A percentile compares a stretch with the other conserved stretches of the same genome.
Conservation (phyloP, 2,113 vertebrate species). For the Marcusenius ussheri region DNA sequence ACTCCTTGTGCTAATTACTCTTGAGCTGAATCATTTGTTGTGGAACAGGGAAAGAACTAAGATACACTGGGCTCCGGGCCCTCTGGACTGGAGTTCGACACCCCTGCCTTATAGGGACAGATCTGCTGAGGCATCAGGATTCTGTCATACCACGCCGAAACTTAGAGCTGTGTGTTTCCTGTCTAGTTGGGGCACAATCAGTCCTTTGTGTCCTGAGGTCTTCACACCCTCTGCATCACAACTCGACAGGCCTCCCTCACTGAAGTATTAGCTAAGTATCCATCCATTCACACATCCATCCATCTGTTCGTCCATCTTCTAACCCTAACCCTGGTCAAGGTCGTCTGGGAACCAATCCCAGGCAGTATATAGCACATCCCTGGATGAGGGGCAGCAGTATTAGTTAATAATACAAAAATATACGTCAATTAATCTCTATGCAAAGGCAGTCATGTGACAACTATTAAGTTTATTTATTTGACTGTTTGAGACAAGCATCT, state of each 20-base stretch:
- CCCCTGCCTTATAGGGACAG: neutral
- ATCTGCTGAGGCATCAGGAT: neutral
- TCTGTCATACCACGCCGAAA: neutral
- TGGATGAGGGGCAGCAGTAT: slow-evolving; percentile 26
- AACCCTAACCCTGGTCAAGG: neutral
- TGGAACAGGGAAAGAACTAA: too few relatives aligned
- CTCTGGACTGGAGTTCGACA: too few relatives aligned
- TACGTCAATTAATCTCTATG: slow-evolving; percentile 49
- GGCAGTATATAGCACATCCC: neutral
- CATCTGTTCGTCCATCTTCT: neutral
- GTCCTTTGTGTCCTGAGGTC: neutral
- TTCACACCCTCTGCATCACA: neutral
- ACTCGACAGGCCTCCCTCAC: neutral
- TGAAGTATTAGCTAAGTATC: neutral
- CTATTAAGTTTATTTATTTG: neutral
- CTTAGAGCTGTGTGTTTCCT: neutral
- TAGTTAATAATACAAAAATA: slow-evolving; percentile 46
- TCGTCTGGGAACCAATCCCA: neutral
- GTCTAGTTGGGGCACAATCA: neutral
- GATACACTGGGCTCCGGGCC: too few relatives aligned
- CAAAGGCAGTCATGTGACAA: slow-evolving; percentile 16
- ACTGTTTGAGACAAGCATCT: neutral
- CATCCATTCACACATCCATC: neutral
- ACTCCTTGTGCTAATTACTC: too few relatives aligned
- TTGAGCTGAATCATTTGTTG: too few relatives aligned